phyloP scores from a whole-genome alignment of 2,113 vertebrate genomes.

The Anguilla rostrata region DNA sequence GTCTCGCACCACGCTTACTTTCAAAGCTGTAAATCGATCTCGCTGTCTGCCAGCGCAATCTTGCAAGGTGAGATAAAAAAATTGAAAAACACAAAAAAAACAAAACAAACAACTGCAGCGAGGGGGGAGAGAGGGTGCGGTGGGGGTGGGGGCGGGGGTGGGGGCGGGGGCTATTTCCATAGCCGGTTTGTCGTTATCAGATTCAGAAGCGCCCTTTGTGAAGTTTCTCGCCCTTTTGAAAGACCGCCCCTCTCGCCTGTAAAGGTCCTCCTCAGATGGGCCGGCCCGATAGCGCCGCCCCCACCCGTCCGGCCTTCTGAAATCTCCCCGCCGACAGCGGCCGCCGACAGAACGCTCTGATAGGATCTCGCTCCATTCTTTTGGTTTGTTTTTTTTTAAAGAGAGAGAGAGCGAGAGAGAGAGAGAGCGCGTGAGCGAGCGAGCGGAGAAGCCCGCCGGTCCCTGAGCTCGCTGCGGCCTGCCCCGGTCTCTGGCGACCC shows the following conservation, averaged over 20 bases:
- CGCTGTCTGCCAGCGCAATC: conserved; percentile 37
- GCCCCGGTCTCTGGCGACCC: too few species aligned
- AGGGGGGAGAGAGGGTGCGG: conserved; percentile 37
- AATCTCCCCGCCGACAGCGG: conserved; percentile 70
- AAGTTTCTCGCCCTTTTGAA: conserved; percentile 66
- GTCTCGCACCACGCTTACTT: conserved; percentile 38
- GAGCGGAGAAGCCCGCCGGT: conserved; percentile 14
- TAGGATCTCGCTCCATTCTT: conserved; percentile 67
- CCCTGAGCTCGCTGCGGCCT: conserved; percentile 6
- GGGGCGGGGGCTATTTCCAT: conserved; percentile 49
- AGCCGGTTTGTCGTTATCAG: conserved; percentile 58
- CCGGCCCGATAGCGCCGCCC: conserved; percentile 64
- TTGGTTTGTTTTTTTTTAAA: not conserved
- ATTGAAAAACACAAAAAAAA: conserved; percentile 12
- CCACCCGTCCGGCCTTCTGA: conserved; percentile 68
- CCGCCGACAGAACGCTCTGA: conserved; percentile 64
- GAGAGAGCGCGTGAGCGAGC: conserved; percentile 25
- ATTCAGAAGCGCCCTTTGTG: conserved; percentile 60
- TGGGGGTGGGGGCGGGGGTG: conserved; percentile 30
- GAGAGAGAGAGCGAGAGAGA: conserved; percentile 29
- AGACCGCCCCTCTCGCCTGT: conserved; percentile 55
- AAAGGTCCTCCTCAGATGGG: conserved; percentile 65
- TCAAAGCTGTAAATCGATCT: conserved; percentile 48
- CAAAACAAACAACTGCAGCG: conserved; percentile 44
- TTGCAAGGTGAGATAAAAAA: conserved; percentile 25